These are phyloP conservation scores for Pecten maximus DNA, from an alignment of 2,888 invertebrate species.

Conservation along the genomic window DNA sequence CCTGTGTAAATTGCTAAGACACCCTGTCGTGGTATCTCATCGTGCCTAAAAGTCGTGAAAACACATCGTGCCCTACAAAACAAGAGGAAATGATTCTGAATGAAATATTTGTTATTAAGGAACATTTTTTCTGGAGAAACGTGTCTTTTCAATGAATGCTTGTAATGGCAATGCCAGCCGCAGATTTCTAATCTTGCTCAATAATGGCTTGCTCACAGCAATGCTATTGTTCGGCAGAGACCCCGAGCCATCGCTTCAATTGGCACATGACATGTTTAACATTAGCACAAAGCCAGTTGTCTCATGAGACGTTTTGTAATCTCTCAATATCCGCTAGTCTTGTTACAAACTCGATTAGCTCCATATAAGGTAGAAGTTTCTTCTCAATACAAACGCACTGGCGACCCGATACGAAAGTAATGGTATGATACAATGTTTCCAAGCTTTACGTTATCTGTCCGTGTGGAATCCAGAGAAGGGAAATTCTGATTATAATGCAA, in stretches of 20 bases:
- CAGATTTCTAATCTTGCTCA: constrained; percentile 12
- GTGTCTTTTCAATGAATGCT: background rate
- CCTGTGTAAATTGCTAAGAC: background rate
- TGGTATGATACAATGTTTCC: background rate
- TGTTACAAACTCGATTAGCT: constrained; percentile 35
- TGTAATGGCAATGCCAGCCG: constrained; percentile 14
- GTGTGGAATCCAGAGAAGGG: background rate
- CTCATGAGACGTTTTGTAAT: constrained; percentile 21
- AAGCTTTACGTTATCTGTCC: background rate
- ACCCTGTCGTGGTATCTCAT: background rate
- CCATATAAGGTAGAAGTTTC: constrained; percentile 25
- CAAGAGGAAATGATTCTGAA: background rate
- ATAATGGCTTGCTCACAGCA: constrained; percentile 20
- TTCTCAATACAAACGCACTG: background rate
- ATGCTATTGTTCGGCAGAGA: background rate
- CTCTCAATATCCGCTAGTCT: constrained; percentile 30
- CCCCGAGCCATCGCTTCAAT: constrained; percentile 21
- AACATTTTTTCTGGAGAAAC: background rate
- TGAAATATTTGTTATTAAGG: background rate
- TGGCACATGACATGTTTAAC: constrained; percentile 33
- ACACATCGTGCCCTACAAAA: background rate
- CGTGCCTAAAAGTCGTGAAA: background rate
- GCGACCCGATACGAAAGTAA: constrained; percentile 7
- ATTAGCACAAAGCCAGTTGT: constrained; percentile 35
- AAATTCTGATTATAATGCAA: background rate